Conservation (phyloP, 2,113 vertebrate species). For the Eolophus roseicapilla region DNA sequence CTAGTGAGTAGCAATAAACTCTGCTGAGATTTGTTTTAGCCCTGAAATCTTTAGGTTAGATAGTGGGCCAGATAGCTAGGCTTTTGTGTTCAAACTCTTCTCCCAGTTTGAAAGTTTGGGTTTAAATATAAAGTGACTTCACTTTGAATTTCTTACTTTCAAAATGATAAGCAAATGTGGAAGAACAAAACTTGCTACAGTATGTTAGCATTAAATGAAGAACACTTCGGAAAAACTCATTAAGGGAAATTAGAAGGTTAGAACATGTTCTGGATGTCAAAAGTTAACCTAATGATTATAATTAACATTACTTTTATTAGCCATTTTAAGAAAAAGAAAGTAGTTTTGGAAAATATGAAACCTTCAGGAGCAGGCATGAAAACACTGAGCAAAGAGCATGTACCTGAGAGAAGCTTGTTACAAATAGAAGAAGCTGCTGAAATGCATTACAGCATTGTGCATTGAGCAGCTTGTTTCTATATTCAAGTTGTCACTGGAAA, state of each 20-base stretch:
- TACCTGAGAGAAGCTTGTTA: neutral
- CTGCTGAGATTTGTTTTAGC: neutral
- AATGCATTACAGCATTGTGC: neutral
- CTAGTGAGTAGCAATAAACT: neutral
- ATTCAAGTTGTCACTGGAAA: neutral
- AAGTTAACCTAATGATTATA: neutral
- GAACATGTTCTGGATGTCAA: neutral
- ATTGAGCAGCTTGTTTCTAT: neutral
- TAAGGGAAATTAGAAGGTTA: neutral
- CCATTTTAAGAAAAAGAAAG: neutral
- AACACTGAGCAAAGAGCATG: neutral
- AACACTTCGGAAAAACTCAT: neutral
- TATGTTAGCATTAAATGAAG: neutral
- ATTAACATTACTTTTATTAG: neutral
- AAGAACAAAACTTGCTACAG: neutral
- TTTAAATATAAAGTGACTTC: neutral
- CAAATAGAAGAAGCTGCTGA: neutral
- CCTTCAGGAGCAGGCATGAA: neutral
- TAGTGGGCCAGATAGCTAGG: neutral
- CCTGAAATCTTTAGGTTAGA: neutral
- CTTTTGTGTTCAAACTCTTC: neutral
- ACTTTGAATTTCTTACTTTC: neutral
- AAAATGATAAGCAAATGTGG: neutral
- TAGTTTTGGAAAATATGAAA: neutral
- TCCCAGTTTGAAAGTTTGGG: neutral